Conservation (phyloP, 2,888 invertebrate species). For the Endomychus coccineus region DNA sequence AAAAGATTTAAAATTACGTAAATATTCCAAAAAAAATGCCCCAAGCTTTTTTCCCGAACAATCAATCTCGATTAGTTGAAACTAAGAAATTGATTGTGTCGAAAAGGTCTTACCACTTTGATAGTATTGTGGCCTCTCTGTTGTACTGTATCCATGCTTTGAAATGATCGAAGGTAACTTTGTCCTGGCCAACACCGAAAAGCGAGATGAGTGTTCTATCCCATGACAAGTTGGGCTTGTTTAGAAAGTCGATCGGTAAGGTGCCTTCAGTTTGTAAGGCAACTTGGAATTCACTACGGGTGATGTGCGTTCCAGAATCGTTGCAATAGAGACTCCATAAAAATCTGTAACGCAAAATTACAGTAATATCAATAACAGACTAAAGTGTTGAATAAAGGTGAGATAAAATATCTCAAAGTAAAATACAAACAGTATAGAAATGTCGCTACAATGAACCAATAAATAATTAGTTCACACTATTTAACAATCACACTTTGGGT, state of each 20-base stretch:
- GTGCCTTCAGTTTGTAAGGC: constrained; percentile 52
- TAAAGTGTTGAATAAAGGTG: too few species aligned
- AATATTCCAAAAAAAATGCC: too few species aligned
- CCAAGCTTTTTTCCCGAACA: too few species aligned
- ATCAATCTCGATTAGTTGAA: too few species aligned
- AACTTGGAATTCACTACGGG: constrained; percentile 65
- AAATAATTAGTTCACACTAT: too few species aligned
- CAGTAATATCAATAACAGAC: too few species aligned
- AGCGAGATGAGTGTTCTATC: constrained; percentile 39
- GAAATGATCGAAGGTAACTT: constrained; percentile 67
- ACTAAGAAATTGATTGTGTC: neutral
- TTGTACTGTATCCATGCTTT: constrained; percentile 70
- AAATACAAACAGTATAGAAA: too few species aligned
- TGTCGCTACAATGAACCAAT: too few species aligned
- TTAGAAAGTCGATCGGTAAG: constrained; percentile 24
- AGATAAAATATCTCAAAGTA: too few species aligned
- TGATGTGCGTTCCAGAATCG: constrained; percentile 66
- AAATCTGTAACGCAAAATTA: too few species aligned
- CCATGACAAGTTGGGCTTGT: constrained; percentile 38
- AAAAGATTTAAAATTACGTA: neutral
- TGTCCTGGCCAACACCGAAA: constrained; percentile 44
- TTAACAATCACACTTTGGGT: too few species aligned
- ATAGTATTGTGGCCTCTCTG: constrained; percentile 69
- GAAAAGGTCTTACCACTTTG: constrained; percentile 55
- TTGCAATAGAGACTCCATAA: constrained; percentile 81